Percentiles rank a stretch among this genome's conserved stretches.
phyloP scores from a whole-genome alignment of 2,888 invertebrate species.

The Tenthredo notha region DNA sequence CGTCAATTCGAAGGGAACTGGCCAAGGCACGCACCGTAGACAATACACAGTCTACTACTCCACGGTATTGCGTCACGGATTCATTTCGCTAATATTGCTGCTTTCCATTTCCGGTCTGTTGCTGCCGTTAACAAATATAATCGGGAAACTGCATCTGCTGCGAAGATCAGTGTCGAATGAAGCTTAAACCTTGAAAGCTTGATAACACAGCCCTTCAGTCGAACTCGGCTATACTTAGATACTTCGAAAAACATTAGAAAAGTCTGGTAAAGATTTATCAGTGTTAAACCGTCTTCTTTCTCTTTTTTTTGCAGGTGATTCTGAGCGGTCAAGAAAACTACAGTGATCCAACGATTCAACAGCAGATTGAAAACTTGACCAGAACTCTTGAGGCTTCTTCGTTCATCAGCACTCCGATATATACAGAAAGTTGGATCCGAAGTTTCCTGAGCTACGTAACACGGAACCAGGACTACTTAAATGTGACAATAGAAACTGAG shows the following conservation, averaged over 20 bases:
- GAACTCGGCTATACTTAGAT: neutral
- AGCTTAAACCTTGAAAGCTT: neutral
- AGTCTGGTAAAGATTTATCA: neutral
- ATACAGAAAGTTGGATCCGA: slow-evolving; percentile 94
- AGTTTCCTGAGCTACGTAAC: slow-evolving; percentile 89
- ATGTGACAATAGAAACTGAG: slow-evolving; percentile 88
- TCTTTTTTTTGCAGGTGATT: slow-evolving; percentile 84
- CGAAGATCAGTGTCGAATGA: neutral
- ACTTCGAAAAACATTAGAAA: neutral
- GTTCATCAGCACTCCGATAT: slow-evolving; percentile 88
- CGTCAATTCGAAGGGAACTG: slow-evolving; percentile 40
- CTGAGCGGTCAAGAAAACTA: slow-evolving; percentile 90
- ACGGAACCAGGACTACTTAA: slow-evolving; percentile 87
- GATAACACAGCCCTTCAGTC: neutral
- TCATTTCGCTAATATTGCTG: neutral
- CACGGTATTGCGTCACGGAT: neutral
- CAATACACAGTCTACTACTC: neutral
- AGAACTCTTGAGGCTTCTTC: slow-evolving; percentile 89
- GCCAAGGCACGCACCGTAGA: slow-evolving; percentile 30
- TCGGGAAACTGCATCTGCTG: neutral
- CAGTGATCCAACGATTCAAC: slow-evolving; percentile 88
- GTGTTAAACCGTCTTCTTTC: neutral
- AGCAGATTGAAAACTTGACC: slow-evolving; percentile 89
- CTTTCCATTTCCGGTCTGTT: neutral
- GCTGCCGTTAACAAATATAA: neutral